Base-by-base conservation (phyloP, 1,140 invertebrate genomes). In the Apis dorsata region DNA sequence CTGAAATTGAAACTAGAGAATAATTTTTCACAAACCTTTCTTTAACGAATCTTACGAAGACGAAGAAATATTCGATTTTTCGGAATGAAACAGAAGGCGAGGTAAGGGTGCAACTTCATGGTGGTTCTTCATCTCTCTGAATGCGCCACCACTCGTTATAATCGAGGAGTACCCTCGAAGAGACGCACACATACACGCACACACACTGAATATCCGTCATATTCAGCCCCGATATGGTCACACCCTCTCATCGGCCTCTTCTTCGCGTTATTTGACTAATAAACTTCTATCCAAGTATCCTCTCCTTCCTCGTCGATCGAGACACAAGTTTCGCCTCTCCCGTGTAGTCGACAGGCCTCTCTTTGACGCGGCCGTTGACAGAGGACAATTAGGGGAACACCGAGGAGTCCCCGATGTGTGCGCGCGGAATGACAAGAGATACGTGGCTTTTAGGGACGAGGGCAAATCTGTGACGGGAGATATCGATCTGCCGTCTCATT, bases 121-220 rank as follows among this genome's bases (percentile, higher is more conserved):
- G n/a, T n/a, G 34, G 53, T 83, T 71, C 59, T 86, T 87, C 81
- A 83, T 69, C 57, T 84, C 85, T 72, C 71, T 84, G 78, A 85
- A 83, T 84, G 68, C 81, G 59, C 21, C 84, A 68, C 68, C 57
- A 75, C 86, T 90, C 86, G 85, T 90, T 90, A 89, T 84, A 88
- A 77, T 77, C 24, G 55, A 24, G 66, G 69, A 85, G 86, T 49
- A 75, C 68, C 59, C 82, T 89, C 75, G 70, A 85, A 34, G 21
- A 44, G 51, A 60, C 49, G 49, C 81, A 57, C 28, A 80, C 81
- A 65, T n/a, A 80, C 53, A 57, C 55, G 49, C 85, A 70, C 76
- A 51, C 2, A 81, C 24, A 24, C 24, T 0, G 24, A 24, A 24
- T 24, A 86, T 82, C 84, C 84, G 87, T 85, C 84, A 76, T 72